Conservation (phyloP, 2,797 vertebrate genomes). For the Poeciliopsis presidionis region DNA sequence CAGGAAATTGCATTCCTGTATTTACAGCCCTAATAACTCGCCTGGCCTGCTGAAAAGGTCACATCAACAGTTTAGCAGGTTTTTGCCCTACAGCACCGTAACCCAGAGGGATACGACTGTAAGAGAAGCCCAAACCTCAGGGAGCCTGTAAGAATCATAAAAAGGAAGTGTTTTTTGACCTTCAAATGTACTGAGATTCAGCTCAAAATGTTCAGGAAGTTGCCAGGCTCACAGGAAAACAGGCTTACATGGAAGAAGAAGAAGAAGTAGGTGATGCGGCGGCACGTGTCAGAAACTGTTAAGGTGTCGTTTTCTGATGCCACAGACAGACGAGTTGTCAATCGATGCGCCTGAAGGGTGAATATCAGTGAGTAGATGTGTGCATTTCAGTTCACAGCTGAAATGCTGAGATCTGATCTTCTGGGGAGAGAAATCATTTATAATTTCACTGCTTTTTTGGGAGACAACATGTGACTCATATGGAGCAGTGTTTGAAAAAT, state of each 20-base stretch:
- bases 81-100: slow-evolving; percentile 44
- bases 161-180: slow-evolving; percentile 19
- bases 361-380: slow-evolving; percentile 8
- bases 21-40: slow-evolving; percentile 69
- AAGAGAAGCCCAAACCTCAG: slow-evolving; percentile 37
- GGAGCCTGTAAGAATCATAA: slow-evolving; percentile 13
- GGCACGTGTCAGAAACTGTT: neutral
- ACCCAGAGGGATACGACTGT: slow-evolving; percentile 44
- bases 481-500: neutral
- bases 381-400: neutral
- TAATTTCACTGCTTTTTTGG: neutral
- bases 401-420: slow-evolving; percentile 6
- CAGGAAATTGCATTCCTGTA: slow-evolving; percentile 67
- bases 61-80: slow-evolving; percentile 65
- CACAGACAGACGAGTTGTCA: slow-evolving; percentile 15
- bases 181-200: slow-evolving; percentile 15
- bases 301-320: slow-evolving; percentile 14
- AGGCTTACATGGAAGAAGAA: slow-evolving; percentile 18
- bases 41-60: slow-evolving; percentile 69
- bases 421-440: neutral
- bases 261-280: neutral
- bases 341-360: neutral
- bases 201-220: slow-evolving; percentile 12
- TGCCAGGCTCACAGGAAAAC: slow-evolving; percentile 38
- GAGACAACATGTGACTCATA: neutral